A percentile compares a stretch with the other conserved stretches of the same genome.
These are phyloP conservation scores for Zosterops borbonicus DNA, from an alignment of 2,113 vertebrate genomes.

Conservation along the genomic window DNA sequence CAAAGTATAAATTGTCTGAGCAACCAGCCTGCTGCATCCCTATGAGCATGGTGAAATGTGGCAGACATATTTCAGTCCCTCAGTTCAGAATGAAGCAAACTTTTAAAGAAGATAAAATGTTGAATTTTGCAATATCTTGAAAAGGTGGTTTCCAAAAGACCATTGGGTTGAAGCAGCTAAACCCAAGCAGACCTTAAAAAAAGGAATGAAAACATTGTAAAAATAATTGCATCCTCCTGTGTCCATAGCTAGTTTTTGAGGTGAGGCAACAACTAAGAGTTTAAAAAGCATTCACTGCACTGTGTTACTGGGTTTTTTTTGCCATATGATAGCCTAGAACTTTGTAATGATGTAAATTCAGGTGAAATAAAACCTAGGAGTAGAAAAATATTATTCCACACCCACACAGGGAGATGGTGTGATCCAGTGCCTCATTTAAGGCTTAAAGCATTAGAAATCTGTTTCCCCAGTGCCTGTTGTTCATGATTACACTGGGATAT, in stretches of 20 bases:
- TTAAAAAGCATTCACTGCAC: not conserved
- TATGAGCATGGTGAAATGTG: fast-evolving
- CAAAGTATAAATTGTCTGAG: not conserved
- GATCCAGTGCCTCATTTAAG: not conserved
- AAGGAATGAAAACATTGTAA: not conserved
- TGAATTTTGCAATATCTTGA: not conserved
- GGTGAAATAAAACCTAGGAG: not conserved
- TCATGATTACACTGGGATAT: not conserved
- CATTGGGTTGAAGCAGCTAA: not conserved
- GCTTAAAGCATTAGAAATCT: not conserved
- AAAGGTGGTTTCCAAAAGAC: conserved; percentile 6
- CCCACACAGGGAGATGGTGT: not conserved
- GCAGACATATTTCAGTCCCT: not conserved
- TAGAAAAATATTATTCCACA: not conserved
- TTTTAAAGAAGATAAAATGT: not conserved
- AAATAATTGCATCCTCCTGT: not conserved
- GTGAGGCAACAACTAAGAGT: not conserved
- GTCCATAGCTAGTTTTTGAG: not conserved
- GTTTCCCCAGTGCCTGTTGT: not conserved
- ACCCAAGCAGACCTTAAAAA: conserved; percentile 1
- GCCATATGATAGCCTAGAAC: not conserved
- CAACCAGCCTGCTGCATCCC: not conserved
- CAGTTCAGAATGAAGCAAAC: not conserved
- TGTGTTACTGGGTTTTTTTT: not conserved
- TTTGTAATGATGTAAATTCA: not conserved